phyloP scores from a whole-genome alignment of 2,797 vertebrate species.

The Cuniculus paca region DNA sequence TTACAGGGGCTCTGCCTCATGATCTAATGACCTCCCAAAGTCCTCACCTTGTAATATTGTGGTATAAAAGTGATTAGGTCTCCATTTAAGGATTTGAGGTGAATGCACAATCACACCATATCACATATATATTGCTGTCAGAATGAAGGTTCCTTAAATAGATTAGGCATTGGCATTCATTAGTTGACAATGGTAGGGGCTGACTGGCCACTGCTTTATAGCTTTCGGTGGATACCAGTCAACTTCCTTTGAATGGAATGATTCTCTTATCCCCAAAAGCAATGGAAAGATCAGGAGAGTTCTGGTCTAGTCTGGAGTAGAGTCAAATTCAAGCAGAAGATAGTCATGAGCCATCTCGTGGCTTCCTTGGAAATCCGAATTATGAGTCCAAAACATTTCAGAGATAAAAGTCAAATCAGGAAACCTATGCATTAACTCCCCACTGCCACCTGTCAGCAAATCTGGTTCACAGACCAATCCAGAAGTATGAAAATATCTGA shows the following conservation, averaged over 20 bases:
- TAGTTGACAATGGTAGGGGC: conserved; percentile 56
- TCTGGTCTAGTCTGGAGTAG: background rate
- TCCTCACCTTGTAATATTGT: background rate
- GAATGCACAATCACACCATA: background rate
- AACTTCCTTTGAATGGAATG: background rate
- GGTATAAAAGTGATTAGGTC: background rate
- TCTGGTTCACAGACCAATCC: background rate
- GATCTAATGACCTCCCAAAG: background rate
- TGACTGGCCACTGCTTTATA: background rate
- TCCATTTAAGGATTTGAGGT: background rate
- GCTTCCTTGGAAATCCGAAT: background rate
- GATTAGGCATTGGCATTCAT: conserved; percentile 72
- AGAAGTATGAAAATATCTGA: conserved; percentile 40
- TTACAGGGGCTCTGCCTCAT: background rate
- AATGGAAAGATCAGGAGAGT: background rate
- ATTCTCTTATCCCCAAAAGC: conserved; percentile 21
- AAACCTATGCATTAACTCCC: background rate
- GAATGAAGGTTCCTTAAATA: conserved; percentile 68
- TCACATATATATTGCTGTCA: conserved; percentile 52
- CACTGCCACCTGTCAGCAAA: background rate
- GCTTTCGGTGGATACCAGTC: background rate
- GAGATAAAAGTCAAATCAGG: background rate
- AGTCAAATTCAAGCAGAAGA: background rate
- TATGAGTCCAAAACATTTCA: background rate
- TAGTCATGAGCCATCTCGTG: background rate